Base-by-base conservation (phyloP, 2,113 vertebrate genomes). In the Ia io region DNA sequence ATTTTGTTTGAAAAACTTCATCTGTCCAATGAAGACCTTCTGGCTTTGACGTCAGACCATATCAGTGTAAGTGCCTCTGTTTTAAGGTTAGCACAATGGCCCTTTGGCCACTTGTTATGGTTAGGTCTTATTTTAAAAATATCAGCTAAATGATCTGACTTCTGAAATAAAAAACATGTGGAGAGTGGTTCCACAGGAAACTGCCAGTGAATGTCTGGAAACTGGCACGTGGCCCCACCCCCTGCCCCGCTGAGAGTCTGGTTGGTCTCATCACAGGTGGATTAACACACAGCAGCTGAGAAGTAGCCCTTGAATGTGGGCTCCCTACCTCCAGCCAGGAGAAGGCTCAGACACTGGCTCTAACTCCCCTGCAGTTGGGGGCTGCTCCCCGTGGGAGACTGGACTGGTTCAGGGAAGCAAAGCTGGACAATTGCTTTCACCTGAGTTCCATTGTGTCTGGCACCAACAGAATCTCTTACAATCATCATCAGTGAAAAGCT, bases 1-100 rank as follows among this genome's bases (percentile, higher is more conserved):
- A 95, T 98, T 83, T 78, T 98, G n/a, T 98, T 98, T 97, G 97
- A 98, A 89, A 98, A 97, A 74, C 97, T 98, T 96, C 97, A 98
- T 93, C 93, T 95, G 67, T 98, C 96, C 59, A 98, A 56, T 63
- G 91, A 97, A 88, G 88, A 97, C 35, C 94, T 98, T 74, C 97
- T 96, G 89, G 92, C 92, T 91, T 94, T 97, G 95, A 98, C 97
- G 5, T 98, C 97, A 78, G 98, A 95, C 59, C 98, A 97, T 53
- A 97, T 98, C 89, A 97, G 91, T 93, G 97, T 97, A 97, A 97
- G 97, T 97, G n/a, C 23, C 85, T 89, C 59, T 51, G 0, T 56
- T 5, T 40, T 69, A n/a, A 42, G 32, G 23, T 85, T 79, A 70
- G 80, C 78, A 18, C 6, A 0, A 4, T 4, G 63, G 17, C 37